A percentile compares a stretch with the other conserved stretches of the same genome.
phyloP scores from a whole-genome alignment of 2,888 invertebrate genomes.

The Mesorhabditis belari region DNA sequence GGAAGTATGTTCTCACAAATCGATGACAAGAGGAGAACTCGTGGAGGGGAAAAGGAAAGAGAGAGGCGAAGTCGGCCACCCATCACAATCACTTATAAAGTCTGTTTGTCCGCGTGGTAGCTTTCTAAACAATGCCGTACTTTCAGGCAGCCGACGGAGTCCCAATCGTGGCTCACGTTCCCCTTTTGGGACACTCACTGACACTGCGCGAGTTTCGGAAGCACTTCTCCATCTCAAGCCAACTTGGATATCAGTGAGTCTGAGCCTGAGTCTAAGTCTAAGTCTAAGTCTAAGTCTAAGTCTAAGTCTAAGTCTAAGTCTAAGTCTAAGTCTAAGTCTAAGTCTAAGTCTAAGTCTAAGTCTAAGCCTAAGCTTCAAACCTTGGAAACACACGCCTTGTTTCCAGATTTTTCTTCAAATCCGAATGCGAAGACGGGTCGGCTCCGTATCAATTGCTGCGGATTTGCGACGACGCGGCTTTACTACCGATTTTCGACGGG shows the following conservation, averaged over 20 bases:
- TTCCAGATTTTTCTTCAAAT: constrained; percentile 38
- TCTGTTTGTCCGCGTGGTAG: no score
- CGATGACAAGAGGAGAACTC: not conserved
- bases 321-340: not conserved
- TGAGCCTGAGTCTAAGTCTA: not conserved
- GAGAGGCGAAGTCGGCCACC: not conserved
- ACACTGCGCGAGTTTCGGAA: constrained; percentile 36
- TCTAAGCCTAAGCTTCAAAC: not conserved
- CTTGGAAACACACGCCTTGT: no score
- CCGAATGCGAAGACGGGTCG: constrained; percentile 30
- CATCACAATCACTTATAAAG: not conserved
- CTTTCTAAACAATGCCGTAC: not conserved
- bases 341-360: not conserved
- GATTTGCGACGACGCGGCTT: constrained; percentile 22
- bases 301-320: not conserved
- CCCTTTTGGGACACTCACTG: constrained; percentile 16
- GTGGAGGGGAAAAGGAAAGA: not conserved
- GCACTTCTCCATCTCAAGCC: constrained; percentile 31
- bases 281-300: not conserved
- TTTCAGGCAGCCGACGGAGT: constrained; percentile 28
- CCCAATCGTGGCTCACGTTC: constrained; percentile 42
- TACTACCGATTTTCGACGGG: constrained; percentile 29
- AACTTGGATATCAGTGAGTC: constrained; percentile 56
- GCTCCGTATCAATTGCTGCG: constrained; percentile 36
- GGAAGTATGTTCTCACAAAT: not conserved